Evolutionary conservation across 1,140 invertebrate species (phyloP).

Genomic region (Sminthurides bifidus): DNA sequence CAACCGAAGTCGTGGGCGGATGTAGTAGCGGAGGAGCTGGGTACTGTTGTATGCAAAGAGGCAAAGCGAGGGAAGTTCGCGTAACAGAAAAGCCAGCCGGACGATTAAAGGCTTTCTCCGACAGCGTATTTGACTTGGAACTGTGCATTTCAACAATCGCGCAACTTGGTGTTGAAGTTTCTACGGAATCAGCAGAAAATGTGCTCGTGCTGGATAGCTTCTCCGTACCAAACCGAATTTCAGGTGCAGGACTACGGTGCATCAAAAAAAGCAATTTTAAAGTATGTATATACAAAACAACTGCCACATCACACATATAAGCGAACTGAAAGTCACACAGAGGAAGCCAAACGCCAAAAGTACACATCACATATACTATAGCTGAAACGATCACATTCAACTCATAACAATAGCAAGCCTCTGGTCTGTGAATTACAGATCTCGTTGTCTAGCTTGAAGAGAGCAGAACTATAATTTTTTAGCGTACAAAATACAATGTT

Average conservation of each 20-base stretch:
- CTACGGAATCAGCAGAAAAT: slow-evolving; percentile 14
- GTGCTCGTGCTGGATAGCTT: slow-evolving; percentile 15
- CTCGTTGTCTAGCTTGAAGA: too few species aligned
- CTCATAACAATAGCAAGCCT: too few species aligned
- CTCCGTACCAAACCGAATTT: slow-evolving; percentile 15
- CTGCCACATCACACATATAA: background rate
- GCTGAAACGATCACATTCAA: too few species aligned
- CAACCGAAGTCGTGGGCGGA: too few species aligned
- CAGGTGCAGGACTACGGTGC: slow-evolving; percentile 19
- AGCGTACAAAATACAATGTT: background rate
- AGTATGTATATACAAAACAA: slow-evolving; percentile 8
- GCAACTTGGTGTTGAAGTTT: too few species aligned
- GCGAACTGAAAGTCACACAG: background rate
- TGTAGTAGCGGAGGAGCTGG: slow-evolving; percentile 7
- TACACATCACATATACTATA: too few species aligned
- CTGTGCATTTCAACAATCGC: too few species aligned
- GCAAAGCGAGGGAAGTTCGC: background rate
- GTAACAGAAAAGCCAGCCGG: too few species aligned
- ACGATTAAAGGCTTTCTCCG: too few species aligned
- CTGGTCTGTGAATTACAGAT: too few species aligned
- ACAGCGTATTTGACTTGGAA: too few species aligned
- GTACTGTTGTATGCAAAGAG: slow-evolving; percentile 4
- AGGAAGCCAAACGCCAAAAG: background rate
- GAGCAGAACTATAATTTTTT: background rate
- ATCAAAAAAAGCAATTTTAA: slow-evolving; percentile 1